These are phyloP conservation scores for Scylla paramamosain DNA, from an alignment of 1,140 invertebrate genomes.

Conservation along the genomic window DNA sequence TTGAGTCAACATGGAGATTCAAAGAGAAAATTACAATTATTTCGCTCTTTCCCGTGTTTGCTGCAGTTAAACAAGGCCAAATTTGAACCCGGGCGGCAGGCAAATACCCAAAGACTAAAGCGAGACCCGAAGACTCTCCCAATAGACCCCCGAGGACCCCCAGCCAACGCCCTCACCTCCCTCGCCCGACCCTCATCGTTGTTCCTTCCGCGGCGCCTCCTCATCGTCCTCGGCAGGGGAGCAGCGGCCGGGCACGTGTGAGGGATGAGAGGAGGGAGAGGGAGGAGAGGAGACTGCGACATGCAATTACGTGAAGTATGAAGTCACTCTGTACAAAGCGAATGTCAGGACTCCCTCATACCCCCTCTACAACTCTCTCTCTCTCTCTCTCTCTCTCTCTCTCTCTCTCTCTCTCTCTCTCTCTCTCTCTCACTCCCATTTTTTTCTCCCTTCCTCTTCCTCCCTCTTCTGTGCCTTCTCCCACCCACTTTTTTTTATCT, in stretches of 20 bases:
- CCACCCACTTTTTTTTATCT: background rate
- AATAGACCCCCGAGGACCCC: background rate
- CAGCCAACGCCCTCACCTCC: too few species aligned
- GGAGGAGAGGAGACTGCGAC: too few species aligned
- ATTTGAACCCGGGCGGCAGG: slow-evolving; percentile 57
- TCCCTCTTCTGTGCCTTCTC: background rate
- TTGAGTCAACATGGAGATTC: slow-evolving; percentile 65
- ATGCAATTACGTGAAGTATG: too few species aligned
- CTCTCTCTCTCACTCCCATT: background rate
- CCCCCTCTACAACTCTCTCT: background rate
- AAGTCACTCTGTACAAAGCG: too few species aligned
- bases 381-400: too few species aligned
- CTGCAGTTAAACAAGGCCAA: slow-evolving; percentile 67
- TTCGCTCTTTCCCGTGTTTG: slow-evolving; percentile 57
- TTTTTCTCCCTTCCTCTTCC: background rate
- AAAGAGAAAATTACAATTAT: slow-evolving; percentile 73
- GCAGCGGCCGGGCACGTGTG: too few species aligned
- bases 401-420: too few species aligned
- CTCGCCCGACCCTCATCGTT: too few species aligned
- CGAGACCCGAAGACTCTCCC: background rate
- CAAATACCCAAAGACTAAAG: background rate
- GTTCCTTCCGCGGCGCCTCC: too few species aligned
- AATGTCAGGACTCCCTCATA: too few species aligned
- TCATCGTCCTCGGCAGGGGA: too few species aligned
- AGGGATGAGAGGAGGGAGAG: too few species aligned